Evolutionary conservation across 2,888 invertebrate species (phyloP), one percentile per base, ranked within the genome.

Genomic region (Latrodectus hesperus): DNA sequence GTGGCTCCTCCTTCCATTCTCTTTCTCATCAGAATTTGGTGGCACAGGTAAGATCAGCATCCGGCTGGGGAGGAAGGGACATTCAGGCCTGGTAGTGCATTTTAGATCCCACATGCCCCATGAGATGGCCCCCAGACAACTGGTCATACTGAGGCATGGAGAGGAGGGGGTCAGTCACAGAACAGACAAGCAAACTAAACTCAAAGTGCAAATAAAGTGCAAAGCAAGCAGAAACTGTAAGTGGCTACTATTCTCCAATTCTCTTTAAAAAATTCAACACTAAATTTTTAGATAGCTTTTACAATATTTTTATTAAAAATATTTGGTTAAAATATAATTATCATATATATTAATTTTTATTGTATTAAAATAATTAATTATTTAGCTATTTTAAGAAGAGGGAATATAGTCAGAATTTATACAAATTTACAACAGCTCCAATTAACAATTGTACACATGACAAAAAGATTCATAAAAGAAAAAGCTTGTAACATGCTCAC

Each of bases 141-240:
- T 83, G 87, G 82, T 88, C 87, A 83, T 88, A 88, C 87, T 88
- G 87, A 88, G 87, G 87, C 87, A 88, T 88, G 87, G 82, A 88
- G 87, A 88, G 87, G 87, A 88, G 70, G 87, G 87, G 87, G 87
- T 88, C 82, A 88, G 87, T 88, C 87, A 88, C 78, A 83, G 74
- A 88, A 88, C 87, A 88, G 82, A 78, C 87, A 88, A 82, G 83
- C 87, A 88, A 82, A 88, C 87, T 73, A 73, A 88, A 88, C 86
- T 87, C 67, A 86, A 81, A 86, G 77, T 78, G 77, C 84, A 88
- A 77, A 83, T 65, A 75, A 83, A 83, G 84, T 53, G 75, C 75
- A 75, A 82, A 70, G 86, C 86, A 86, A 64, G 77, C 81, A 81
- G 86, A 55, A 10, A 67, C 52, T 22, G 70, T 60, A 68, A 80